Percentiles rank a stretch among this genome's conserved stretches.
Conservation (phyloP, 2,797 vertebrate species). For the Furcifer pardalis region DNA sequence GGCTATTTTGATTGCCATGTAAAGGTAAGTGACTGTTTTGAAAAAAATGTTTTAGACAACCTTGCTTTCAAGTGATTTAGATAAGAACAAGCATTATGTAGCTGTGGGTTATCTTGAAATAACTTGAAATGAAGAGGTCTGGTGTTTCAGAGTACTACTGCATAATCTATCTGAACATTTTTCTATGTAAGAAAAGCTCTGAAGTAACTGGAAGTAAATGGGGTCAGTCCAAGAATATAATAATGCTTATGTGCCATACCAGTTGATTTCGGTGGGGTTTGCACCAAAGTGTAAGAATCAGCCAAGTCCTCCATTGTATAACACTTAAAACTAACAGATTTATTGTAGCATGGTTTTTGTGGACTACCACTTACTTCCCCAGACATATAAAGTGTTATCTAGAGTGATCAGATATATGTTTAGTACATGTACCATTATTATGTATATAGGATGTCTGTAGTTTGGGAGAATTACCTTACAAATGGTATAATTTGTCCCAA, state of each 20-base stretch:
- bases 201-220: neutral
- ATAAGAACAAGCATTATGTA: neutral
- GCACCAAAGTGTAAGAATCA: neutral
- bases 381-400: neutral
- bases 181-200: neutral
- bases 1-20: neutral
- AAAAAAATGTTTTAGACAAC: neutral
- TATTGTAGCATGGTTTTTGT: neutral
- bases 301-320: too few relatives aligned
- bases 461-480: too few relatives aligned
- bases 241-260: neutral
- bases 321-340: neutral
- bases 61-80: neutral
- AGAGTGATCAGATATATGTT: neutral
- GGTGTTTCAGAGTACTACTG: neutral
- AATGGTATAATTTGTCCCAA: too few relatives aligned
- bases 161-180: neutral
- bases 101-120: too few relatives aligned
- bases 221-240: too few relatives aligned
- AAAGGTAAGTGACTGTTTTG: slow-evolving; percentile 1
- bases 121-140: neutral
- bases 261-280: neutral
- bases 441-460: too few relatives aligned
- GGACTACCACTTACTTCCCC: neutral
- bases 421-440: too few relatives aligned